Evolutionary conservation across 2,113 vertebrate species (phyloP).

Genomic region (Vimba vimba): DNA sequence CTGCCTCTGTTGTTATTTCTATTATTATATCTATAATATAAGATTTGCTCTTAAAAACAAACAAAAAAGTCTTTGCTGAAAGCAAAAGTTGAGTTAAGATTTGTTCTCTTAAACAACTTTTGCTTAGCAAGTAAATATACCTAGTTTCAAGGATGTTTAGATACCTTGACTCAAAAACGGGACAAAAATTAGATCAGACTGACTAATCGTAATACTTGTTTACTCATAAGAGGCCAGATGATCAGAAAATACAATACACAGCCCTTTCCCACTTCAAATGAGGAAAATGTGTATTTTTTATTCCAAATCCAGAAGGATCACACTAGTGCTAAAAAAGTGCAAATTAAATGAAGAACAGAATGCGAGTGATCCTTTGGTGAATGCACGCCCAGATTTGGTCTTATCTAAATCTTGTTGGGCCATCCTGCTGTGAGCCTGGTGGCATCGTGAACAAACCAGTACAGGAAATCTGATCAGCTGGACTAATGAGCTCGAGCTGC

Average conservation of each 20-base stretch:
- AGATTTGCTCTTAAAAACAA: not conserved
- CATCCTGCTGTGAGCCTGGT: slow-evolving; percentile 39
- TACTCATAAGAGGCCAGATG: slow-evolving; percentile 4
- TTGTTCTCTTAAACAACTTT: not conserved
- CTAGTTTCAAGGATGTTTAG: not conserved
- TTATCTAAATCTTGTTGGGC: slow-evolving; percentile 37
- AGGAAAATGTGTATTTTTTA: not conserved
- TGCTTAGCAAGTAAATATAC: not conserved
- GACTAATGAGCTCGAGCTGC: slow-evolving; percentile 55
- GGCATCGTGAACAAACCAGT: slow-evolving; percentile 32
- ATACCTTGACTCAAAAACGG: not conserved
- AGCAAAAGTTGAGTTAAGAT: not conserved
- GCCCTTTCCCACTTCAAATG: not conserved
- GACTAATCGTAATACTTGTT: not conserved
- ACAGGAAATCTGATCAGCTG: slow-evolving; percentile 56
- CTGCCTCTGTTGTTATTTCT: not conserved
- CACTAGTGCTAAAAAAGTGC: not conserved
- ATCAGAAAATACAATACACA: not conserved
- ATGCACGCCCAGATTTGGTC: slow-evolving; percentile 33
- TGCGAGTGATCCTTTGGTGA: slow-evolving; percentile 25
- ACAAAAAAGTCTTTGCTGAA: not conserved
- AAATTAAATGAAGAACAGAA: not conserved
- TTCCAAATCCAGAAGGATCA: slow-evolving; percentile 7
- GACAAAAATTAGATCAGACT: not conserved
- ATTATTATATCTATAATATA: not conserved